These are phyloP conservation scores for Grapholita molesta DNA, from an alignment of 1,140 invertebrate genomes.

Conservation along the genomic window DNA sequence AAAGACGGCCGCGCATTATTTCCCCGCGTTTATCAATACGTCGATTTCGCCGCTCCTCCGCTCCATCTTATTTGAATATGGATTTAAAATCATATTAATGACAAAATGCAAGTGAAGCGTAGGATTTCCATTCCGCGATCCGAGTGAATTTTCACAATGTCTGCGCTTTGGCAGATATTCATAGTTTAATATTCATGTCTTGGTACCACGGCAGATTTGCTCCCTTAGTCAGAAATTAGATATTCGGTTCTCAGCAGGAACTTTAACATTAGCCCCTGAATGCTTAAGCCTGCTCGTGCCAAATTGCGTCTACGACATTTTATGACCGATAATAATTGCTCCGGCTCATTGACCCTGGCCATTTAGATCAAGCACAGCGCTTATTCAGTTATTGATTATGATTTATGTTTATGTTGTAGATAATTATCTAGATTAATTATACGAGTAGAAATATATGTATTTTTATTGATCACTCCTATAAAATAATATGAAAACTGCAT, in stretches of 20 bases:
- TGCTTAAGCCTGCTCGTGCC: slow-evolving; percentile 29
- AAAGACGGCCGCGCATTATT: background rate
- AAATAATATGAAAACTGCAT: no score
- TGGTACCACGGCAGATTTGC: slow-evolving; percentile 43
- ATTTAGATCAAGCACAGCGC: slow-evolving; percentile 1
- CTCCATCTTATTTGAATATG: slow-evolving; percentile 33
- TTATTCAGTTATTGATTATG: background rate
- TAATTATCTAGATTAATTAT: no score
- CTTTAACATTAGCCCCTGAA: slow-evolving; percentile 40
- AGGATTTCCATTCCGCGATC: slow-evolving; percentile 49
- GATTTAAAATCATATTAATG: slow-evolving; percentile 51
- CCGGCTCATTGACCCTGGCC: background rate
- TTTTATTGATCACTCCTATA: no score
- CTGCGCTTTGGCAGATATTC: slow-evolving; percentile 48
- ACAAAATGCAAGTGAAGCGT: slow-evolving; percentile 49
- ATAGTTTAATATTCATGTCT: slow-evolving; percentile 58
- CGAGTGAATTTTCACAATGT: slow-evolving; percentile 51
- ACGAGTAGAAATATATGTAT: no score
- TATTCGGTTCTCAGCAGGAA: slow-evolving; percentile 49
- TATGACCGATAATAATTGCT: slow-evolving; percentile 23
- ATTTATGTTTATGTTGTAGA: background rate
- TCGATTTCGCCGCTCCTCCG: background rate
- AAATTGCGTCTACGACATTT: slow-evolving; percentile 19
- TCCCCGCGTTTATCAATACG: background rate
- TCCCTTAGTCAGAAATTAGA: slow-evolving; percentile 52